Percentiles rank a stretch among this genome's conserved stretches.
Evolutionary conservation across 2,888 invertebrate genomes (phyloP).

Genomic region (Petrolisthes cinctipes): DNA sequence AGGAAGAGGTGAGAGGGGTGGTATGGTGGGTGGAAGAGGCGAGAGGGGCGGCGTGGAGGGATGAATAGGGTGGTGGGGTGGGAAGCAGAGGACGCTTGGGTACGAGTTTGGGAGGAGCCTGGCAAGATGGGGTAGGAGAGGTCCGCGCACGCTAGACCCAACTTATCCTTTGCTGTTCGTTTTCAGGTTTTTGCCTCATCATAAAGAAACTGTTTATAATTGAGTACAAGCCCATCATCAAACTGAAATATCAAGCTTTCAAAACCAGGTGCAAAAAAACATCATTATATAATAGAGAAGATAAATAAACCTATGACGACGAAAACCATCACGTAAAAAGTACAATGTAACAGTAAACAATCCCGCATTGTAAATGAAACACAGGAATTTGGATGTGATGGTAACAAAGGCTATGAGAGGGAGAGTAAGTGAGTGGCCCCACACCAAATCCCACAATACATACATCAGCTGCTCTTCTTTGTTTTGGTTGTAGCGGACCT

Average conservation of each 20-base stretch:
- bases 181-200: too few species aligned
- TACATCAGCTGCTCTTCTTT: conserved; percentile 27
- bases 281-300: too few species aligned
- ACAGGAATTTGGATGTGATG: too few species aligned
- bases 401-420: not conserved
- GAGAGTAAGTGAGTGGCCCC: not conserved
- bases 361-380: too few species aligned
- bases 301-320: too few species aligned
- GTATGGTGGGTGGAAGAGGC: not conserved
- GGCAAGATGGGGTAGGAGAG: not conserved
- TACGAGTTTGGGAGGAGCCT: conserved; percentile 5
- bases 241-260: too few species aligned
- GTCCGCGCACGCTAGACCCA: not conserved
- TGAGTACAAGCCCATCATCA: too few species aligned
- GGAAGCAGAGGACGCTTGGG: not conserved
- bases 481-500: conserved; percentile 5
- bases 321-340: too few species aligned
- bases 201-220: too few species aligned
- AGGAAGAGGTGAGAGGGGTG: not conserved
- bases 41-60: not conserved
- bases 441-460: not conserved
- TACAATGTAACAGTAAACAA: too few species aligned
- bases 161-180: not conserved
- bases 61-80: not conserved
- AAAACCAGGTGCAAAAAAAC: too few species aligned